Evolutionary conservation across 64 coral and sea anemone genomes (phyloP), one percentile per base, ranked within the genome.

Genomic region (Actinia equina): DNA sequence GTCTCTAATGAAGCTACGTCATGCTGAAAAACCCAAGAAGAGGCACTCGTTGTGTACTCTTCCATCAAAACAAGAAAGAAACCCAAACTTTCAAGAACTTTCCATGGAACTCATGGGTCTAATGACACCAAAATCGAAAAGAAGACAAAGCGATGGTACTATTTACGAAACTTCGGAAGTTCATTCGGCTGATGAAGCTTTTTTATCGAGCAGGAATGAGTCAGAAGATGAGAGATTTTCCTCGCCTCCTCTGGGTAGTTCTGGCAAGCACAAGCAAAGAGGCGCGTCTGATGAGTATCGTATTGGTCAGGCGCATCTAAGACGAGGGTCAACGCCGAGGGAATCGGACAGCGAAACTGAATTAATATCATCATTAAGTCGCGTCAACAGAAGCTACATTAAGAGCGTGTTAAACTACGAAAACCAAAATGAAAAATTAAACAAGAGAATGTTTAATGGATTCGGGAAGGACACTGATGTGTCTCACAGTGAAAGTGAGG

Each of bases 1-100:
- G 88, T 97, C 94, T 2, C 79, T 97, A 30, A 97, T 93, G 94
- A 97, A 97, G 74, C 88, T 97, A 7, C 83, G 88, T 25, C 94
- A 97, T 22, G 86, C 91, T 2, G 94, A 97, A 81, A 77, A 76
- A 42, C 91, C 91, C 26, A 93, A 91, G 82, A 97, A 97, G 78
- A 80, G 90, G 56, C 77, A 78, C 13, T 92, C 90, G 23, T 30
- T 92, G 15, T 43, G 46, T 54, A 83, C 76, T 16, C 18, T 92
- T 19, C 61, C 85, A 54, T 76, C 89, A 1, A 86, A 44, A 51
- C 78, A 42, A 22, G 20, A 15, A 23, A 82, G 71, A 59, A 19
- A 83, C 42, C 85, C 87, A 41, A 92, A 79, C 19, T 67, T 92
- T n/a, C 56, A 85, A 46, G 71, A 60, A 61, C 90, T 92, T 59